Base-by-base conservation (phyloP, 2,113 vertebrate genomes). In the Gymnogyps californianus region DNA sequence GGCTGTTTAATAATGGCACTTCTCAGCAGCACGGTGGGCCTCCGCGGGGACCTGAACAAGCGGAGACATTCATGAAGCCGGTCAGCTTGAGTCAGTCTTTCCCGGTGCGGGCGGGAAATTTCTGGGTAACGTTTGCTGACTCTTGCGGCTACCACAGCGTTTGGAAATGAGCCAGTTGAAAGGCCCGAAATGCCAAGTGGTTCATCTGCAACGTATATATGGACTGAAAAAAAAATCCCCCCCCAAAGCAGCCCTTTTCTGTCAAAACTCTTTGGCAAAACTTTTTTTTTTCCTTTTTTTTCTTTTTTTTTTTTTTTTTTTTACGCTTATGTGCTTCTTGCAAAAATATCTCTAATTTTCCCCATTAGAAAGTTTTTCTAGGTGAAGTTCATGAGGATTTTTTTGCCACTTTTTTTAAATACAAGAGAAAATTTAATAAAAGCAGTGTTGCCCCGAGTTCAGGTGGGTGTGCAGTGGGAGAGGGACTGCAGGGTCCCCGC, bases 71-170 rank as follows among this genome's bases (percentile, higher is more conserved):
- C 61, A 32, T 40, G 77, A 57, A 61, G 79, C 59, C 1, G 9
- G 16, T 81, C 74, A 78, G 86, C 61, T 71, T 67, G 94, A 97
- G 69, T 93, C 83, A 82, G 62, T 65, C 47, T 87, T 95, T 94
- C 81, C 94, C 4, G 0, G 4, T 16, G 65, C 4, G 0, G 59
- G 42, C 2, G 4, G 64, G 65, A 71, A 83, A 47, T 81, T 16
- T 8, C 52, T 76, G 59, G 77, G 90, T 69, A 78, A 18, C 0
- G 0, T 83, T 92, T 57, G 52, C 57, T 72, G 86, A 2, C 71
- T 85, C 32, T 44, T 3, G 15, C 4, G 20, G 44, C 74, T 79
- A 84, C 93, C 26, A 18, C n/a, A 5, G 47, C 1, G 0, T 59
- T 76, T 84, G 81, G 87, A 91, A 80, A 51, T 22, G 47, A 91